Percentiles rank a stretch among this genome's conserved stretches.
phyloP scores from a whole-genome alignment of 2,888 invertebrate genomes.

The Scaptomyza cyrtandrae region DNA sequence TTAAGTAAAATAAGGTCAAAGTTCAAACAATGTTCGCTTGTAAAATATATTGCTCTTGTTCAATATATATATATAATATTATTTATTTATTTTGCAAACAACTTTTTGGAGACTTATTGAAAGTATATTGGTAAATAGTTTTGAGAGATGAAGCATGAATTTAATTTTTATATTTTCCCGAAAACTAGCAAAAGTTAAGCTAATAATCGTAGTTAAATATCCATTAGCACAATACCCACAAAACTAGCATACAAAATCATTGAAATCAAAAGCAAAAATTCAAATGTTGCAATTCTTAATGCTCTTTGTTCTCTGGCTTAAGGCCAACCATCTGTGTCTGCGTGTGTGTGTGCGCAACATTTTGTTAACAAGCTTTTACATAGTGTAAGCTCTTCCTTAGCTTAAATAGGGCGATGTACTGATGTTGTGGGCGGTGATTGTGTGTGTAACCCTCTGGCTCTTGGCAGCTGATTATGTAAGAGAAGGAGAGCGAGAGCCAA shows the following conservation, averaged over 20 bases:
- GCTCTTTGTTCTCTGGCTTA: constrained; percentile 5
- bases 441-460: constrained; percentile 18
- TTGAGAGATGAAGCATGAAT: no score
- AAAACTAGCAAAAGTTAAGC: no score
- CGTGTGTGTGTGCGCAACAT: constrained; percentile 36
- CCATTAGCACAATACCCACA: background rate
- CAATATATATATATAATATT: no score
- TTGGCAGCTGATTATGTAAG: constrained; percentile 59
- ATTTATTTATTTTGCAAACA: no score
- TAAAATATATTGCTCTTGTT: no score
- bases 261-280: background rate
- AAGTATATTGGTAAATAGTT: no score
- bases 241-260: background rate
- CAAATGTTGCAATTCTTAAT: constrained; percentile 7
- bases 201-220: no score
- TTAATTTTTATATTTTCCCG: no score
- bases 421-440: background rate
- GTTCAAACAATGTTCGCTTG: background rate
- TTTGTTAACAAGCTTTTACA: constrained; percentile 64
- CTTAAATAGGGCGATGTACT: constrained; percentile 4
- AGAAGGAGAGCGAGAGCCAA: constrained; percentile 39
- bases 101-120: no score
- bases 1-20: no score
- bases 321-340: constrained; percentile 32
- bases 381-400: constrained; percentile 51